Percentiles rank a stretch among this genome's conserved stretches.
These are phyloP conservation scores for Fistularia commersonii DNA, from an alignment of 2,797 vertebrate species.

Conservation along the genomic window DNA sequence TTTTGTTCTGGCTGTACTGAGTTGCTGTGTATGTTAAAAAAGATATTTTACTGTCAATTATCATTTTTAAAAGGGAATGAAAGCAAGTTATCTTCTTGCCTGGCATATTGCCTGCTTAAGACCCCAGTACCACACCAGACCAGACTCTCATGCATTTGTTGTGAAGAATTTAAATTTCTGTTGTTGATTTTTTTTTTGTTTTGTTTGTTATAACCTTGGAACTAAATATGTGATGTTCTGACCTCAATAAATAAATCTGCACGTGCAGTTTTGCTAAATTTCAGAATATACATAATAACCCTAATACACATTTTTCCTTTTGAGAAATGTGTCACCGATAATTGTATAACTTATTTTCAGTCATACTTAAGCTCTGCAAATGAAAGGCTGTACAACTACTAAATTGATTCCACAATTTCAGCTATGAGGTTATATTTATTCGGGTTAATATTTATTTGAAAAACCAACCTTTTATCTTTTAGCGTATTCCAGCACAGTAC, in stretches of 20 bases:
- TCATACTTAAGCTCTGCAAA: conserved; percentile 17
- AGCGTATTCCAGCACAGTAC: conserved; percentile 27
- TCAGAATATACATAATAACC: neutral
- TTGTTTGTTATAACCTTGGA: conserved; percentile 23
- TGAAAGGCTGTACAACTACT: conserved; percentile 3
- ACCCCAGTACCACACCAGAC: neutral
- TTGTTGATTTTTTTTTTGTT: conserved; percentile 21
- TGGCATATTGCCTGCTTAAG: conserved; percentile 5
- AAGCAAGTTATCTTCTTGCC: conserved; percentile 17
- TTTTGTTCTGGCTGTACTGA: conserved; percentile 19
- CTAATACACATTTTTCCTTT: conserved; percentile 9
- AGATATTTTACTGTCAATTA: conserved; percentile 17
- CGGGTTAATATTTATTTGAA: conserved; percentile 58
- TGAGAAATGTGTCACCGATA: conserved; percentile 12
- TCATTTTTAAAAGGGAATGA: conserved; percentile 50
- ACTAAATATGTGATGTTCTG: conserved; percentile 4
- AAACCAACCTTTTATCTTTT: conserved; percentile 26
- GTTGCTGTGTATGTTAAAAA: conserved; percentile 26
- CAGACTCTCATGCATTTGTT: conserved; percentile 9
- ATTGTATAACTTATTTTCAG: conserved; percentile 14
- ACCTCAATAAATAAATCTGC: conserved; percentile 9
- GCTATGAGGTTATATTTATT: conserved; percentile 58
- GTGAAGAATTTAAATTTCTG: neutral
- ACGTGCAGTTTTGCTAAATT: conserved; percentile 21
- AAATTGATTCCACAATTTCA: conserved; percentile 33